Evolutionary conservation across 2,888 invertebrate species (phyloP).

Genomic region (Hemistola chrysoprasaria): DNA sequence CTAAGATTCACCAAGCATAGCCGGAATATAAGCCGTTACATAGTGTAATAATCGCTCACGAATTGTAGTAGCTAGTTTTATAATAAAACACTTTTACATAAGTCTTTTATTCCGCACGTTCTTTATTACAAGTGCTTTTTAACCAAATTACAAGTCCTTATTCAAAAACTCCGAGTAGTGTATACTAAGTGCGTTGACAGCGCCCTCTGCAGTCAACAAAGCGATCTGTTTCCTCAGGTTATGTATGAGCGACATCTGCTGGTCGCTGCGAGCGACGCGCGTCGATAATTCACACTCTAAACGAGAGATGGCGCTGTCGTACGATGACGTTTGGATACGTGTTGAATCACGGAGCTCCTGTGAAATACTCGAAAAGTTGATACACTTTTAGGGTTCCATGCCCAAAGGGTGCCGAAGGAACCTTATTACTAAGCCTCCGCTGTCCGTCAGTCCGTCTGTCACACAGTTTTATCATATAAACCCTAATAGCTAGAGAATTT

Average conservation of each 20-base stretch:
- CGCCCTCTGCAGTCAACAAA: slow-evolving; percentile 48
- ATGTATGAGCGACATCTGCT: slow-evolving; percentile 53
- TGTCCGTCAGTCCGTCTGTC: no score
- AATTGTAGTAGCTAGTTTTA: no score
- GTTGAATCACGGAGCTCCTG: slow-evolving; percentile 63
- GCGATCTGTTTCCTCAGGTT: slow-evolving; percentile 59
- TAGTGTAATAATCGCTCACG: no score
- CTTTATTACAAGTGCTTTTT: no score
- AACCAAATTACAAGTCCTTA: slow-evolving; percentile 39
- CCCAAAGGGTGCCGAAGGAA: no score
- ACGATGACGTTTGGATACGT: slow-evolving; percentile 48
- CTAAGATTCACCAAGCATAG: no score
- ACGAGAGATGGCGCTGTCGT: slow-evolving; percentile 51
- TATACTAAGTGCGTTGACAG: slow-evolving; percentile 48
- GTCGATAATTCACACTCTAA: slow-evolving; percentile 45
- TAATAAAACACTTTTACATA: no score
- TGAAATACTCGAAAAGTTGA: slow-evolving; percentile 10
- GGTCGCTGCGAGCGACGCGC: slow-evolving; percentile 51
- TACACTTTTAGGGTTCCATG: neutral
- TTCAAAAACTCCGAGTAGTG: slow-evolving; percentile 58
- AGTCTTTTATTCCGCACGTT: no score
- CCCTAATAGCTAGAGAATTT: no score
- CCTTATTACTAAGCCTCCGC: no score
- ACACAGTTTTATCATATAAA: no score
- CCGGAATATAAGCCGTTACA: no score